phyloP scores from a whole-genome alignment of 2,797 vertebrate species.

The Paguma larvata region DNA sequence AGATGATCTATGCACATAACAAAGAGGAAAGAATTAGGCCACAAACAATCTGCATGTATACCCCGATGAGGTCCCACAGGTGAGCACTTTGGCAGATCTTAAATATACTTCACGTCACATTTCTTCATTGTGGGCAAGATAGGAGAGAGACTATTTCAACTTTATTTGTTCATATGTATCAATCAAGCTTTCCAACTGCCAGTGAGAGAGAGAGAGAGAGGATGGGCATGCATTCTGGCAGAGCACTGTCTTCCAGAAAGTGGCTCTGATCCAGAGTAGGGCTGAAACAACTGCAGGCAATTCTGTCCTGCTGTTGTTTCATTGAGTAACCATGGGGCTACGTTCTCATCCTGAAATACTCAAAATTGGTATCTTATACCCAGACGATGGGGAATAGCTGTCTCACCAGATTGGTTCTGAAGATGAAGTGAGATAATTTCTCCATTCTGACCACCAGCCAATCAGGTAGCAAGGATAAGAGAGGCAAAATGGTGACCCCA shows the following conservation, averaged over 20 bases:
- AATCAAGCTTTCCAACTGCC: conserved; percentile 1
- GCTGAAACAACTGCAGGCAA: not conserved
- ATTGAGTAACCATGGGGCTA: not conserved
- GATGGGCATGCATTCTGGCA: not conserved
- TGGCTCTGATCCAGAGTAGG: not conserved
- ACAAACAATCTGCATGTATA: not conserved
- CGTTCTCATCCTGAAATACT: not conserved
- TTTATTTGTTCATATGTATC: conserved; percentile 45
- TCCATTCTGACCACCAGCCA: not conserved
- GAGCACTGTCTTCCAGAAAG: conserved; percentile 33
- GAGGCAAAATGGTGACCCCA: not conserved
- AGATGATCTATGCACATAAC: conserved; percentile 63
- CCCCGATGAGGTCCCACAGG: not conserved
- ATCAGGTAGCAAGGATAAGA: not conserved
- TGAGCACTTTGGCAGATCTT: conserved; percentile 59
- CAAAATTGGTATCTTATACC: conserved; percentile 37
- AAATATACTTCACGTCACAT: not conserved
- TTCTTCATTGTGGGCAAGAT: conserved; percentile 62
- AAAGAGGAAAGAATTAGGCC: conserved; percentile 69
- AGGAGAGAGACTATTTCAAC: conserved; percentile 56
- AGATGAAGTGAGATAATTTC: conserved; percentile 11
- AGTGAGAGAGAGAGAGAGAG: not conserved
- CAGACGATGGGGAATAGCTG: not conserved
- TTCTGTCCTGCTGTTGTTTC: conserved; percentile 47
- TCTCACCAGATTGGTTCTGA: not conserved